Conservation (phyloP, 2,797 vertebrate genomes). For the Selene dorsalis region DNA sequence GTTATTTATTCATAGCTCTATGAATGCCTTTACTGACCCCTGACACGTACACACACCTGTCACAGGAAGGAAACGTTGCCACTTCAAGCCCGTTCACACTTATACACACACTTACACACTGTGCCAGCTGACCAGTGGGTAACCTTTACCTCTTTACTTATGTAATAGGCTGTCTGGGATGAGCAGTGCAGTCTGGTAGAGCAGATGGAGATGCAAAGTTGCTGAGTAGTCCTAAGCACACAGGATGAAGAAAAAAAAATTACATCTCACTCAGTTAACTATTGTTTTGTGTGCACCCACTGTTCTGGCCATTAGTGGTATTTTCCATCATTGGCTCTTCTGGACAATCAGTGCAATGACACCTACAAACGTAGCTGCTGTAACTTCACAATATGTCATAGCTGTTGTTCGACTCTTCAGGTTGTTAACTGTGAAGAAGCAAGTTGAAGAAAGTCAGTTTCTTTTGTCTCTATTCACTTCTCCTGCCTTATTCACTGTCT, state of each 20-base stretch:
- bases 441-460: background rate
- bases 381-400: background rate
- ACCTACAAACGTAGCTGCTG: background rate
- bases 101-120: background rate
- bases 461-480: background rate
- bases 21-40: conserved; percentile 64
- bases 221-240: conserved; percentile 5
- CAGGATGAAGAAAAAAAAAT: background rate
- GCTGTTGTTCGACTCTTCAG: background rate
- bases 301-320: background rate
- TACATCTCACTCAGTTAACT: background rate
- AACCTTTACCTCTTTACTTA: conserved; percentile 56
- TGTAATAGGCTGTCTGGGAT: conserved; percentile 43
- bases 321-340: background rate
- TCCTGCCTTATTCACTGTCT: background rate
- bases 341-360: background rate
- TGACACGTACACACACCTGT: conserved; percentile 64
- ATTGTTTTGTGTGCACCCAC: conserved; percentile 1
- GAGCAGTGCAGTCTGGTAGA: conserved; percentile 29
- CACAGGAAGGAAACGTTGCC: conserved; percentile 48
- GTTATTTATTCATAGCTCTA: conserved; percentile 74
- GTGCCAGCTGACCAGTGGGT: conserved; percentile 57
- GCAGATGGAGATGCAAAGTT: conserved; percentile 31
- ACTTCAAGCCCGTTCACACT: conserved; percentile 13
- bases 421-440: background rate